Conservation (phyloP, 2,797 vertebrate genomes). For the Rhabdomys pumilio region DNA sequence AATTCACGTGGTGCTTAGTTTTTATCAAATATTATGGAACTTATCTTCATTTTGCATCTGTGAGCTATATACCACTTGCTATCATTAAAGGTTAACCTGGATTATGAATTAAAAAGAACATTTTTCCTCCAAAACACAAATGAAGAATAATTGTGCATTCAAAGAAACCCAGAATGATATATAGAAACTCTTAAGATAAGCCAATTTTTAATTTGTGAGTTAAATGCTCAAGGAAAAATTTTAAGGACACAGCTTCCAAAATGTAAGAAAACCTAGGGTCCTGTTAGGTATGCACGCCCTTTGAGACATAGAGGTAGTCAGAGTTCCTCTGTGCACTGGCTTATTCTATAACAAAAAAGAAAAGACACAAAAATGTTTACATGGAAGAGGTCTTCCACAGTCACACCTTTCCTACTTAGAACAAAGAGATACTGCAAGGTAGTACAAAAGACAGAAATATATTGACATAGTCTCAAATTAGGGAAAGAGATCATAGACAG, state of each 20-base stretch:
- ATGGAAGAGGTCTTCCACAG: not conserved
- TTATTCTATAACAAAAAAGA: not conserved
- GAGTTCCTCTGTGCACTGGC: not conserved
- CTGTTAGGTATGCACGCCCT: not conserved
- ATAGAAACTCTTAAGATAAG: constrained; percentile 10
- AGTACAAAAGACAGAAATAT: not conserved
- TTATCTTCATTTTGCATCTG: not conserved
- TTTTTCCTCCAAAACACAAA: constrained; percentile 48
- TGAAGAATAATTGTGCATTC: not conserved
- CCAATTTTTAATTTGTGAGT: constrained; percentile 26
- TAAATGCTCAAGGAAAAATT: constrained; percentile 2
- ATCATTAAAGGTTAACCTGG: constrained; percentile 21
- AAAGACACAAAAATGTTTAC: not conserved
- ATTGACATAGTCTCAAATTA: not conserved
- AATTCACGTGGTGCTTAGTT: constrained; percentile 23
- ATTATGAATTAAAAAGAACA: not conserved
- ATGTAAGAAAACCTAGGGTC: constrained; percentile 10
- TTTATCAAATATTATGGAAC: constrained; percentile 2
- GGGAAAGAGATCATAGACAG: not conserved
- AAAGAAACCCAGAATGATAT: constrained; percentile 42
- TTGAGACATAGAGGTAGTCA: not conserved
- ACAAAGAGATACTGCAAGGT: not conserved
- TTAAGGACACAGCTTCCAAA: constrained; percentile 40
- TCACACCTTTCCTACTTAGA: not conserved
- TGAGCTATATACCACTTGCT: constrained; percentile 20